Percentiles rank a stretch among this genome's conserved stretches.
Evolutionary conservation across 2,888 invertebrate species (phyloP).

Genomic region (Drosophila recens): DNA sequence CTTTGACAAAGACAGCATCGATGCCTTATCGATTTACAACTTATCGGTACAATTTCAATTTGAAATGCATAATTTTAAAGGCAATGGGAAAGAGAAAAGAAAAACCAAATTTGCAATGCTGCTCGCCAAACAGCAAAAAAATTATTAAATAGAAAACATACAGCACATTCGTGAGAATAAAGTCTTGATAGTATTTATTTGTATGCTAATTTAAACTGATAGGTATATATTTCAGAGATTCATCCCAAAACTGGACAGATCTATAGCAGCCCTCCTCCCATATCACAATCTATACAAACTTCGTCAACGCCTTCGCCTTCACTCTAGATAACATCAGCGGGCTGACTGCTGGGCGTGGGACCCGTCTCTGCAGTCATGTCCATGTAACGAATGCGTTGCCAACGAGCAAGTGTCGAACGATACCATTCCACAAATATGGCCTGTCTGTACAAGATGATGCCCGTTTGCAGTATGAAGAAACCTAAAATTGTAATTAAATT

Average conservation of each 20-base stretch:
- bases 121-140: no score
- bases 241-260: conserved; percentile 39
- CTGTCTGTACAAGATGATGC: conserved; percentile 94
- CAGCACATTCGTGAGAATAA: conserved; percentile 3
- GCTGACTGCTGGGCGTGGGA: conserved; percentile 68
- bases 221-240: conserved; percentile 34
- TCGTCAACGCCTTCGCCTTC: background rate
- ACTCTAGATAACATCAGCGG: conserved; percentile 80
- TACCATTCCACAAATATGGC: conserved; percentile 85
- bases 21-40: no score
- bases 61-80: no score
- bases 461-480: conserved; percentile 90
- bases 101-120: no score
- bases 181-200: conserved; percentile 31
- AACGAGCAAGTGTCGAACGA: conserved; percentile 66
- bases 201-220: conserved; percentile 33
- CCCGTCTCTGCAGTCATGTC: conserved; percentile 64
- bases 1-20: no score
- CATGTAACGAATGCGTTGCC: conserved; percentile 75
- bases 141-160: background rate
- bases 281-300: conserved; percentile 63
- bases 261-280: conserved; percentile 52
- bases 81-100: no score
- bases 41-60: no score
- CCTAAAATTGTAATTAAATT: conserved; percentile 92